Evolutionary conservation across 2,113 vertebrate species (phyloP).

Genomic region (Semnopithecus entellus): DNA sequence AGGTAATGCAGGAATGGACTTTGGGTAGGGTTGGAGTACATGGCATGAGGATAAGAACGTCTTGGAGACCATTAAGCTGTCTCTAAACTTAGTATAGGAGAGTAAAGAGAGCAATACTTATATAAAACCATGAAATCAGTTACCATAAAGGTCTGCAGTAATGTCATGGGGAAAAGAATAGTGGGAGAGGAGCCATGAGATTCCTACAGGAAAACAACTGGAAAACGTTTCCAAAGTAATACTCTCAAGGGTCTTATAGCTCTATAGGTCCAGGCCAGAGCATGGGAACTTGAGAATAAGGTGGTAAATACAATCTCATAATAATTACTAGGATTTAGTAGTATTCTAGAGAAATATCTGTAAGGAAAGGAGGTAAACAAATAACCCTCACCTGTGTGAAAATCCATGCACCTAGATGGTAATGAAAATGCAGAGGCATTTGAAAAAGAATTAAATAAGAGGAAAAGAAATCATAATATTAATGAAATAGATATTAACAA

Average conservation of each 20-base stretch:
- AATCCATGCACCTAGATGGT: neutral
- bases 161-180: neutral
- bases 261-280: neutral
- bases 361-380: neutral
- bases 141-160: neutral
- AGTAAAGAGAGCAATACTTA: neutral
- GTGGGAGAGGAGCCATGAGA: neutral
- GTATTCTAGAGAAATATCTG: neutral
- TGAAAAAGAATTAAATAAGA: neutral
- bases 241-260: neutral
- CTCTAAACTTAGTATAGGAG: constrained; percentile 1
- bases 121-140: neutral
- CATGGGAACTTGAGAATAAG: neutral
- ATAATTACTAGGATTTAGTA: neutral
- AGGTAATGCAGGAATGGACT: neutral
- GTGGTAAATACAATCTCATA: neutral
- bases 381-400: neutral
- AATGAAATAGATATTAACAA: neutral
- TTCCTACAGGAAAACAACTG: neutral
- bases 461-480: neutral
- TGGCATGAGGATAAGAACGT: neutral
- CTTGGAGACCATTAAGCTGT: neutral
- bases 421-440: neutral
- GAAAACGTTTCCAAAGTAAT: neutral
- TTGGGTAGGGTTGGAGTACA: neutral